Percentiles rank a stretch among this genome's conserved stretches.
phyloP scores from a whole-genome alignment of 2,888 invertebrate species.

The Cylloceria caligata region DNA sequence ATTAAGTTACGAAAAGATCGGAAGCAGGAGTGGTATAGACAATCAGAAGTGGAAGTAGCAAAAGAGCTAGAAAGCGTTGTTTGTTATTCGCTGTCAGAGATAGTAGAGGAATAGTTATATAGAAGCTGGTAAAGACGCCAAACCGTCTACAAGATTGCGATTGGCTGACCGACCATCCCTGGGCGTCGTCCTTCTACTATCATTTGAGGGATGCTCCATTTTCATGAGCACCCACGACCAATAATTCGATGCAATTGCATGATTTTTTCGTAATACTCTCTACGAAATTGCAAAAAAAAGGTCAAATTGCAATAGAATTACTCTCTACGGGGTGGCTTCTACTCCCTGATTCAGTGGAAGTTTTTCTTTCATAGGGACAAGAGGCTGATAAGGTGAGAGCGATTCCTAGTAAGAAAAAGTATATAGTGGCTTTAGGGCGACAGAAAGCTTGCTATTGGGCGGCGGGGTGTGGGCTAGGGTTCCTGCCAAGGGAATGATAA shows the following conservation, averaged over 20 bases:
- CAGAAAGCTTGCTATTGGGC: background rate
- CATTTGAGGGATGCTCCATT: background rate
- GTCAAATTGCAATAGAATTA: background rate
- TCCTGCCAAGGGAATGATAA: constrained; percentile 71
- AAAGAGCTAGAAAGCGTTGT: background rate
- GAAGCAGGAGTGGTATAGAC: background rate
- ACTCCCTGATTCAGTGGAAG: background rate
- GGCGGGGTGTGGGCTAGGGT: background rate
- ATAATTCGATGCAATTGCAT: background rate
- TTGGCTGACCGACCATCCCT: constrained; percentile 72
- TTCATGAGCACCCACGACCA: background rate
- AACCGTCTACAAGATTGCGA: constrained; percentile 76
- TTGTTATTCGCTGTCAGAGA: constrained; percentile 18
- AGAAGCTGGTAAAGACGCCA: constrained; percentile 74
- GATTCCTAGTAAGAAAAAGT: constrained; percentile 4
- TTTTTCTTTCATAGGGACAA: constrained; percentile 1
- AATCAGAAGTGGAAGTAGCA: background rate
- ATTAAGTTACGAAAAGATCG: background rate
- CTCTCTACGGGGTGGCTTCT: background rate
- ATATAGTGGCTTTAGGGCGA: constrained; percentile 1
- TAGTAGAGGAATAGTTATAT: constrained; percentile 8
- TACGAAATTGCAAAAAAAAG: background rate
- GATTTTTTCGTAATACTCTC: background rate
- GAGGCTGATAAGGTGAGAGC: constrained; percentile 27
- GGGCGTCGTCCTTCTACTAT: background rate